These are phyloP conservation scores for Ochropleura plecta DNA, from an alignment of 2,888 invertebrate genomes.

Conservation along the genomic window DNA sequence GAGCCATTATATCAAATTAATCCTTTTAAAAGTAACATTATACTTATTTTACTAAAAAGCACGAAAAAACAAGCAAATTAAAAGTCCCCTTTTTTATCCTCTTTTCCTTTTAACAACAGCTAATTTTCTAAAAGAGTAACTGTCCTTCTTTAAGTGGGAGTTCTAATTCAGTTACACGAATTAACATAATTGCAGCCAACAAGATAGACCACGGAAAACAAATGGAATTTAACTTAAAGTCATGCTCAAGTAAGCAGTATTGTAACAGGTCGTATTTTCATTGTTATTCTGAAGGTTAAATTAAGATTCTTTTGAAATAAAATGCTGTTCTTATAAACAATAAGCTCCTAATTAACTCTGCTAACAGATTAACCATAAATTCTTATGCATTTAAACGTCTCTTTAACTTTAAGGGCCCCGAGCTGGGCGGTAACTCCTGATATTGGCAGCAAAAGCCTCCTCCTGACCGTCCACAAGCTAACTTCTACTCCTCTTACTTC, in stretches of 20 bases:
- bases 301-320: not conserved
- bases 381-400: too few species aligned
- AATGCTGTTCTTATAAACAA: not conserved
- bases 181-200: constrained; percentile 56
- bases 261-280: not conserved
- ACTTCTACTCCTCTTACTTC: too few species aligned
- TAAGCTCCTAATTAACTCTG: too few species aligned
- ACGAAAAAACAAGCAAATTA: constrained; percentile 8
- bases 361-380: too few species aligned
- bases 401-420: too few species aligned
- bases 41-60: not conserved
- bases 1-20: not conserved
- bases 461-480: too few species aligned
- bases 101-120: constrained; percentile 19
- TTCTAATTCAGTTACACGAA: constrained; percentile 53
- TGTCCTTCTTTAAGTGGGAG: constrained; percentile 35
- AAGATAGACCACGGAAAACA: constrained; percentile 38
- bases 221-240: constrained; percentile 42
- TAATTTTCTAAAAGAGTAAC: constrained; percentile 34
- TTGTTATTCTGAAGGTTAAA: not conserved
- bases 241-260: constrained; percentile 6
- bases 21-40: constrained; percentile 2
- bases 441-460: too few species aligned
- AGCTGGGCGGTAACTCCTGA: too few species aligned
- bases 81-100: constrained; percentile 11